Evolutionary conservation across 2,888 invertebrate genomes (phyloP), one percentile per base, ranked within the genome.

Genomic region (Lymantria dispar): DNA sequence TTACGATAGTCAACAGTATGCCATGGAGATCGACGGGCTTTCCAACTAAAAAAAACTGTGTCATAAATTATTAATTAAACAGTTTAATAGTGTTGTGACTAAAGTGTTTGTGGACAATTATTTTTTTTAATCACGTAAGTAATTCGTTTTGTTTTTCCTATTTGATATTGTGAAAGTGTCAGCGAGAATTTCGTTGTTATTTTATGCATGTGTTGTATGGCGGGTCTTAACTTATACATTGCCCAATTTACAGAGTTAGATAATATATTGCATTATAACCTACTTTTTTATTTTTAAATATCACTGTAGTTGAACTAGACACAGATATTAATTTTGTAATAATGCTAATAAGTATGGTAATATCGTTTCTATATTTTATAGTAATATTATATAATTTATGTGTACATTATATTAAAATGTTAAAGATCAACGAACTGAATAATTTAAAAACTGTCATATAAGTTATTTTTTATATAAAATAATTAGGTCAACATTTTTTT

Each of bases 1-100:
- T 83, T 81, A 76, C 82, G 71, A 80, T 83, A 83, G 81, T 85
- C 78, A 67, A 61, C 70, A 68, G 67, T 70, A 57, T 69, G 82
- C 84, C 80, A 84, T 85, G 85, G 74, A 75, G 60, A 70, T 54
- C 59, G 60, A 53, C 68, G 79, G 76, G 80, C 75, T 78, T 80
- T 82, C 74, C 62, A 72, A 66, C 69, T 73, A 74, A 78, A 52
- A 56, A 41, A 51, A 56, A 47, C 52, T 36, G 69, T 67, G 68
- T 57, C 55, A 49, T 49, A 56, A 56, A 43, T 62, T 47, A 29
- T 44, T 45, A 38, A 46, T 47, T 48, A 43, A 51, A 60, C 31
- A 54, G 47, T 64, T 57, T 46, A 3, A 3, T 3, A 45, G 62
- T 65, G 66, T 57, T 50, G 58, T 54, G 62, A 53, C 33, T 41